phyloP scores from a whole-genome alignment of 2,888 invertebrate genomes.

The Phengaris arion region DNA sequence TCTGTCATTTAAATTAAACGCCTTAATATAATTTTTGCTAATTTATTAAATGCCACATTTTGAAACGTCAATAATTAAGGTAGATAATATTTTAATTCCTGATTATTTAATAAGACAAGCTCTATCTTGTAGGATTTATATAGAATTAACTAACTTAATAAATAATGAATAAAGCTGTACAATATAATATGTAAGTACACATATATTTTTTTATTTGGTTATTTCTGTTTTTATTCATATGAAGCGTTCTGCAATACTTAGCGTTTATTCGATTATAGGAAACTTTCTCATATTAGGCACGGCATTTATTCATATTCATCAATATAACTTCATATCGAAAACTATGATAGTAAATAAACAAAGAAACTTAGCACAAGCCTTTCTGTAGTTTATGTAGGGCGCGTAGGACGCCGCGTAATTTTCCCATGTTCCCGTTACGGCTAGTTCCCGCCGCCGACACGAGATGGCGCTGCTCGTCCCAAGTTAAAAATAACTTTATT shows the following conservation, averaged over 20 bases:
- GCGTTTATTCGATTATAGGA: not conserved
- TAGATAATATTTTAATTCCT: not conserved
- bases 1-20: not conserved
- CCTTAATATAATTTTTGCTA: conserved; percentile 1
- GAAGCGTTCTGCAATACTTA: not conserved
- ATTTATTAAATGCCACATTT: not conserved
- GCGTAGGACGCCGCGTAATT: conserved; percentile 10
- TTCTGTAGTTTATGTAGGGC: not conserved
- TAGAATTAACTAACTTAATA: not conserved
- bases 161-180: too few relatives aligned
- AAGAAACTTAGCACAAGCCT: not conserved
- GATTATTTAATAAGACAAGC: not conserved
- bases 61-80: not conserved
- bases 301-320: not conserved
- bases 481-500: conserved; percentile 57
- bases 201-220: too few relatives aligned
- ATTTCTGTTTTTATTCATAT: too few relatives aligned
- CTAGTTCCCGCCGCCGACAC: conserved; percentile 33
- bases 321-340: not conserved
- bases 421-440: conserved; percentile 16
- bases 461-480: conserved; percentile 57
- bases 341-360: not conserved
- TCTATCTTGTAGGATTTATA: not conserved
- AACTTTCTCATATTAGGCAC: not conserved
- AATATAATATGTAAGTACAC: too few relatives aligned